A percentile compares a stretch with the other conserved stretches of the same genome.
phyloP scores from a whole-genome alignment of 2,888 invertebrate genomes.

The Gortyna flavago region DNA sequence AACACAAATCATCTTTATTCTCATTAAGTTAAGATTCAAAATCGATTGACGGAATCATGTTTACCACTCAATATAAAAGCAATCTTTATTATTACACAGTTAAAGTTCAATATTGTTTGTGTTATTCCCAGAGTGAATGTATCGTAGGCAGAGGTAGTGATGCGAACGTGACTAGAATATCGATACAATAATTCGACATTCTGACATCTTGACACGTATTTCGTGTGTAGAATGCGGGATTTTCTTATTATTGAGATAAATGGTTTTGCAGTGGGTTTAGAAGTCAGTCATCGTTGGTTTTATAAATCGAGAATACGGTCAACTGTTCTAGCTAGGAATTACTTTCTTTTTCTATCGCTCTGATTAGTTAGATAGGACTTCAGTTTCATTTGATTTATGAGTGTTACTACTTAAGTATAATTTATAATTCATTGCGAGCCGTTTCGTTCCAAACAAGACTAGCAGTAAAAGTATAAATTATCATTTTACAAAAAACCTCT shows the following conservation, averaged over 20 bases:
- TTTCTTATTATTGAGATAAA: conserved; percentile 66
- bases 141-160: conserved; percentile 73
- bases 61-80: conserved; percentile 23
- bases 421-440: not conserved
- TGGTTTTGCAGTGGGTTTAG: conserved; percentile 51
- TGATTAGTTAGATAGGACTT: not conserved
- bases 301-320: conserved; percentile 2
- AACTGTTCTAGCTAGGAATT: not conserved
- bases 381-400: not conserved
- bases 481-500: not conserved
- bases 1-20: conserved; percentile 47
- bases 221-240: conserved; percentile 75
- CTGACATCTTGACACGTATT: conserved; percentile 76
- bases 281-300: conserved; percentile 14
- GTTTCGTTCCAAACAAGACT: not conserved
- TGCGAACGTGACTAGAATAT: conserved; percentile 78
- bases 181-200: conserved; percentile 74
- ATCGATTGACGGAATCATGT: conserved; percentile 37
- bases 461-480: not conserved
- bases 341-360: not conserved
- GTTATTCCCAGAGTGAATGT: conserved; percentile 46
- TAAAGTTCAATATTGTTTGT: conserved; percentile 63
- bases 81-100: conserved; percentile 34
- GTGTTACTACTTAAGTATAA: not conserved
- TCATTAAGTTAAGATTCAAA: conserved; percentile 42